Evolutionary conservation across 2,888 invertebrate genomes (phyloP).

Genomic region (Ophion ventricosus): DNA sequence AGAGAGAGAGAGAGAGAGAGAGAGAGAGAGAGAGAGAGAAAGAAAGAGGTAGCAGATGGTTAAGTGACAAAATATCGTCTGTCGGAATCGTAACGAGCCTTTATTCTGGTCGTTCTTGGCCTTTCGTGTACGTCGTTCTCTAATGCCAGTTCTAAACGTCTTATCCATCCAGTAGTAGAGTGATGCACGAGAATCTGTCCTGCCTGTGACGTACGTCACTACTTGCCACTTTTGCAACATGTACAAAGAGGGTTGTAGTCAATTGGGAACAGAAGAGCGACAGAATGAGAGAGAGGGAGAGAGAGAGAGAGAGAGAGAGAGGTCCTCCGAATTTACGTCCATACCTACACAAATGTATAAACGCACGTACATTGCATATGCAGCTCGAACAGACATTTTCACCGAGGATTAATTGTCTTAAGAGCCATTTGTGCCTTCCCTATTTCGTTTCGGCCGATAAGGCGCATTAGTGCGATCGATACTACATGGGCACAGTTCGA

Average conservation of each 20-base stretch:
- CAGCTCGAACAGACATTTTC: conserved; percentile 53
- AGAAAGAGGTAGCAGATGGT: conserved; percentile 16
- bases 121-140: conserved; percentile 72
- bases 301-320: conserved; percentile 9
- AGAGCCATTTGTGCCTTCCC: conserved; percentile 35
- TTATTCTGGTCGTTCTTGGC: conserved; percentile 35
- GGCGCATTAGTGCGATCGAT: conserved; percentile 45
- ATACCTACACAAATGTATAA: neutral
- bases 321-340: conserved; percentile 6
- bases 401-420: conserved; percentile 55
- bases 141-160: conserved; percentile 65
- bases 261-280: conserved; percentile 22
- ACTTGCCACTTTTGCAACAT: conserved; percentile 74
- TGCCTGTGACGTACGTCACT: conserved; percentile 75
- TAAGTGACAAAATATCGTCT: conserved; percentile 72
- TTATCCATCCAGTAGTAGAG: conserved; percentile 66
- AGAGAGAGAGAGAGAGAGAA: conserved; percentile 21
- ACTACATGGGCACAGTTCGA: neutral
- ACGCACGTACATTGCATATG: conserved; percentile 6
- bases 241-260: conserved; percentile 28
- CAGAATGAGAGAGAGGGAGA: conserved; percentile 16
- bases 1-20: conserved; percentile 12
- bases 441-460: conserved; percentile 19
- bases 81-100: conserved; percentile 75
- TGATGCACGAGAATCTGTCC: conserved; percentile 76